Base-by-base conservation (phyloP, 2,113 vertebrate genomes). In the Chroicocephalus ridibundus region DNA sequence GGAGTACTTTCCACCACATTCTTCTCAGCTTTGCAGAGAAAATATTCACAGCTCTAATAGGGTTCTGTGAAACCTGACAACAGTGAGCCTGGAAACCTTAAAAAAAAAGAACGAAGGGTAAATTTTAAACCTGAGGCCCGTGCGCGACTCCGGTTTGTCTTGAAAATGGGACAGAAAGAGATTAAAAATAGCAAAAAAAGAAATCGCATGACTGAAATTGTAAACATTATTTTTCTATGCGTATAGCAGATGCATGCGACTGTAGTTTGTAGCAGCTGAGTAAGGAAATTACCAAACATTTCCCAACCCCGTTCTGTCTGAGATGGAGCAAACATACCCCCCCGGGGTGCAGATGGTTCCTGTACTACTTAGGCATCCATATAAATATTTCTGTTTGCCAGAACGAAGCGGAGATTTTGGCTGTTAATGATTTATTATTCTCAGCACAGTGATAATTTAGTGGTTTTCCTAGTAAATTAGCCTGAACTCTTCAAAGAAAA, bases 321-420 rank as follows among this genome's bases (percentile, higher is more conserved):
- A 42, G 81, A 31, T 10, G 58, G 84, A 95, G 91, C 89, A 94
- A 87, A 89, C 17, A 4, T 71, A 20, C 7, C 72, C 72, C 86
- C 74, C 66, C 5, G 34, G 88, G 95, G 91, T 88, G 91, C 95
- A 95, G 93, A 91, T 95, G 91, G 89, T 95, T 95, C 93, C 95
- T 95, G 94, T 65, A 60, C 68, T 86, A 34, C 88, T 91, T 34
- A 47, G 54, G 78, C 91, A 70, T 92, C 84, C 75, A n/a, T 15
- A 74, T 69, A 95, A 97, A 69, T 90, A 54, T 74, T 97, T 85
- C 81, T 96, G 79, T 82, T 95, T 94, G 91, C 89, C 83, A 90
- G 83, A 82, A 58, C 15, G 44, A 80, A 88, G 64, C 1, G 0
- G 86, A 86, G 65, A 42, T 82, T 95, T 95, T 55, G 83, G 14